phyloP scores from a whole-genome alignment of 2,888 invertebrate species.

The Trissoscelio sp. region DNA sequence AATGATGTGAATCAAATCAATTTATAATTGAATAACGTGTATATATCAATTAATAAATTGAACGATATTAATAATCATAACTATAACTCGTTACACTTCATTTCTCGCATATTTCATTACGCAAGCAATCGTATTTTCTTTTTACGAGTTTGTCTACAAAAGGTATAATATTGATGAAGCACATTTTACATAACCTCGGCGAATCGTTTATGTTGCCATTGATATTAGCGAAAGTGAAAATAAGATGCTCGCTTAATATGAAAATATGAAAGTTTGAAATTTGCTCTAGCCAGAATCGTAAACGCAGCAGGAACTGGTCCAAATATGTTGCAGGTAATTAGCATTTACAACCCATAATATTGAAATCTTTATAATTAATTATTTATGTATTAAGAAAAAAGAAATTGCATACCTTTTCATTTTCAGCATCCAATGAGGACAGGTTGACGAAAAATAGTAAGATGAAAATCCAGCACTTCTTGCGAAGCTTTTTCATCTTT shows the following conservation, averaged over 20 bases:
- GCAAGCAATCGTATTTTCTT: conserved; percentile 24
- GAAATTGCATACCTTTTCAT: conserved; percentile 47
- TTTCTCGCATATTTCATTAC: conserved; percentile 7
- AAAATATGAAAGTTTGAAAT: conserved; percentile 43
- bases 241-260: conserved; percentile 16
- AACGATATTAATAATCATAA: conserved; percentile 2
- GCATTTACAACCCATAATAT: background rate
- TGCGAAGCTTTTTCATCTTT: conserved; percentile 54
- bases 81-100: conserved; percentile 12
- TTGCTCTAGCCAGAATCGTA: background rate
- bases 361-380: background rate
- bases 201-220: conserved; percentile 40
- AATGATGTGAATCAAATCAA: too few species aligned
- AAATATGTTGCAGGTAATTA: conserved; percentile 1
- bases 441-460: conserved; percentile 23
- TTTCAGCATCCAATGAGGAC: conserved; percentile 32
- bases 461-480: conserved; percentile 41
- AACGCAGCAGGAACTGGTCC: background rate
- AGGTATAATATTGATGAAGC: conserved; percentile 28
- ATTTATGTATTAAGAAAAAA: background rate
- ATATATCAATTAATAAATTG: too few species aligned
- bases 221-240: conserved; percentile 46
- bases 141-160: conserved; percentile 36
- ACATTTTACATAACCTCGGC: conserved; percentile 46
- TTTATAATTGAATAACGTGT: too few species aligned